phyloP scores from a whole-genome alignment of 2,797 vertebrate genomes.

The Otolemur crassicaudatus region DNA sequence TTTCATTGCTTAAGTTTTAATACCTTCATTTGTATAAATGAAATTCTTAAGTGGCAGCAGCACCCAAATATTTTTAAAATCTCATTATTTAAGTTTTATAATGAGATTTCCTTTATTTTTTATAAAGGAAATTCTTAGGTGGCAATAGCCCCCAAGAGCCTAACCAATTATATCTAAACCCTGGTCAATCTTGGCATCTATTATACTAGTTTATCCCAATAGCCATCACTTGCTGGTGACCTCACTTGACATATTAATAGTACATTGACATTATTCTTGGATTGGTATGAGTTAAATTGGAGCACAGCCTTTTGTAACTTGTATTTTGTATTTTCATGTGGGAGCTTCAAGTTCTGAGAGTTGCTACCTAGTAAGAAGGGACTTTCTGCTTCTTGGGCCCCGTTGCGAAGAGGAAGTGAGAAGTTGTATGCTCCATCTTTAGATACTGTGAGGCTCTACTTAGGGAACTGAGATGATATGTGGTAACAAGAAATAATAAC shows the following conservation, averaged over 20 bases:
- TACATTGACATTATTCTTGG: background rate
- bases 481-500: conserved; percentile 71
- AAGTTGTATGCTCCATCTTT: background rate
- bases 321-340: conserved; percentile 1
- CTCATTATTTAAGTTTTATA: conserved; percentile 26
- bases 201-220: background rate
- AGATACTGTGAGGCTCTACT: conserved; percentile 32
- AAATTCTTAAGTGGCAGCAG: background rate
- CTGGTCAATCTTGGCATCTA: background rate
- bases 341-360: conserved; percentile 1
- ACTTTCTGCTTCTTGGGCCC: conserved; percentile 42
- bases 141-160: background rate
- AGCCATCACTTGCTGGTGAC: background rate
- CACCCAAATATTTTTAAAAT: conserved; percentile 37
- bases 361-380: background rate
- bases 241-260: background rate
- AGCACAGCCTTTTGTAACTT: background rate
- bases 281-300: background rate
- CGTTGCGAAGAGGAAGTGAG: background rate
- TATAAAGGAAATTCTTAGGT: conserved; percentile 33
- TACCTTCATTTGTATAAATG: conserved; percentile 15
- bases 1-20: background rate
- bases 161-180: background rate
- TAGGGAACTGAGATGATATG: conserved; percentile 60
- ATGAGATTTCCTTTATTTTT: background rate